These are phyloP conservation scores for Philaethria dido DNA, from an alignment of 2,888 invertebrate species.

Conservation along the genomic window DNA sequence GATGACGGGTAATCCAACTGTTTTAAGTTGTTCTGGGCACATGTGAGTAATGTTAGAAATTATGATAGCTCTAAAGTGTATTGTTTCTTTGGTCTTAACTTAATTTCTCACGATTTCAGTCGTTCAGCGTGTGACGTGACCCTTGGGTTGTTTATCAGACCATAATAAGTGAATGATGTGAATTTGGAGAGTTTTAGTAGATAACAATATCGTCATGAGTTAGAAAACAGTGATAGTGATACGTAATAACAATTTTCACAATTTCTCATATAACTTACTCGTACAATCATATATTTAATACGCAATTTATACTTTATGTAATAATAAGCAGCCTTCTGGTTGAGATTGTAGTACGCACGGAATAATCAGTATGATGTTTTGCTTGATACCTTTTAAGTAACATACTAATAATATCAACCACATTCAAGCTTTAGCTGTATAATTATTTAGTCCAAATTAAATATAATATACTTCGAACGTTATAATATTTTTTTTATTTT, in stretches of 20 bases:
- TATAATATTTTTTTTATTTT: neutral
- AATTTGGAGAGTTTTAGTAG: neutral
- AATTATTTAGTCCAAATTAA: no score
- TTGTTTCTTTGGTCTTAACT: slow-evolving; percentile 9
- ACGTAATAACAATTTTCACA: no score
- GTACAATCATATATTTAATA: no score
- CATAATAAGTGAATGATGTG: slow-evolving; percentile 4
- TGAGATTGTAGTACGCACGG: no score
- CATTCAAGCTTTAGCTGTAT: no score
- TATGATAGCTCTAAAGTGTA: slow-evolving; percentile 20
- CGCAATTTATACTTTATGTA: no score
- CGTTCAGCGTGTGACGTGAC: slow-evolving; percentile 9
- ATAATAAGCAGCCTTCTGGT: no score
- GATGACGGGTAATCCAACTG: slow-evolving; percentile 46
- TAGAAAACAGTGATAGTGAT: neutral
- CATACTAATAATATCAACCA: no score
- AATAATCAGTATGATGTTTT: no score
- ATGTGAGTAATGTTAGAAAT: slow-evolving; percentile 34
- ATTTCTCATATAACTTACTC: no score
- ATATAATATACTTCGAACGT: no score
- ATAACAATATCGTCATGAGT: neutral
- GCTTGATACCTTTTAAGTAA: no score
- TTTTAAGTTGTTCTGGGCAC: slow-evolving; percentile 39
- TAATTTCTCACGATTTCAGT: slow-evolving; percentile 22
- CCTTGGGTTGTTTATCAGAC: slow-evolving; percentile 5